Base-by-base conservation (phyloP, 2,888 invertebrate genomes). In the Synanthedon tipuliformis region DNA sequence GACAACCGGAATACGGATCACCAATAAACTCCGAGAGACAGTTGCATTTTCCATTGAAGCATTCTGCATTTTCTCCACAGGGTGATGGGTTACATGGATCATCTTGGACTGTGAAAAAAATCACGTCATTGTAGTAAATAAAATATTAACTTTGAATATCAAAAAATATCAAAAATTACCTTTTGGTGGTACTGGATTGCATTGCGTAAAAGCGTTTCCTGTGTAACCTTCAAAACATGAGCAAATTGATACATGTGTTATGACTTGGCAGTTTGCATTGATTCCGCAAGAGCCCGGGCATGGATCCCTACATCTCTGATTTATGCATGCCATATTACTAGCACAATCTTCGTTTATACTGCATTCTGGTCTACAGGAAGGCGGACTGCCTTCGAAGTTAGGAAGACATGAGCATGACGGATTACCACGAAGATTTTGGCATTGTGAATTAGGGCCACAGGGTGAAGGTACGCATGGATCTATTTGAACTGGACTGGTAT, bases 1-100 rank as follows among this genome's bases (percentile, higher is more conserved):
- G 89, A 71, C 95, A 95, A 51, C 90, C 92, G 57, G 81, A 76
- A 64, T 93, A 93, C 1, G 95, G 94, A 77, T 95, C 93, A 51
- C 95, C 95, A 65, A 90, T 89, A 62, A 92, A 94, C 67, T 94
- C 93, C 0, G 90, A 85, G 13, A 93, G 69, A 66, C 95, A 95
- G 49, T 85, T 90, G 67, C 94, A 94, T 60, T 89, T 71, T 50
- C 93, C 93, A 60, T 92, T 85, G 55, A 73, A 71, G 68, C 94
- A 94, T 65, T 90, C 85, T 3, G 95, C 90, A 73, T 95, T 95
- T 16, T 91, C 72, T 51, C 95, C 91, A 71, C 92, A 92, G 3
- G 92, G 92, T 13, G 90, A 90, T 34, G 91, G 90, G 64, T 89
- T 88, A 65, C 93, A 93, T 4, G 90, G 90, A 70, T 92, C 90